Evolutionary conservation across 2,113 vertebrate genomes (phyloP).

Genomic region (Notarius lentiginosus): DNA sequence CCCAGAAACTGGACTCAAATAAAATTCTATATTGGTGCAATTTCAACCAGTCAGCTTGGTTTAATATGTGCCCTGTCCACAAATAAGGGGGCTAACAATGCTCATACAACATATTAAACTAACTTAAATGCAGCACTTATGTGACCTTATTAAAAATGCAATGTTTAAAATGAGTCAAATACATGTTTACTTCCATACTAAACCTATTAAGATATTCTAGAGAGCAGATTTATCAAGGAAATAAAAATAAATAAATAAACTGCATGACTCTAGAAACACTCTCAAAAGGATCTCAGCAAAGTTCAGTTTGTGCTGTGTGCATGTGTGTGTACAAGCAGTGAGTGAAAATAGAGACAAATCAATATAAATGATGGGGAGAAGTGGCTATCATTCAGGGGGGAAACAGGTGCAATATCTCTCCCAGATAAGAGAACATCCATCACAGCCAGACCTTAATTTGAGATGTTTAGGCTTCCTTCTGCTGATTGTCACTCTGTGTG

Average conservation of each 20-base stretch:
- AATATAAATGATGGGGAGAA: slow-evolving; percentile 71
- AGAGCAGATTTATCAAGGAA: not conserved
- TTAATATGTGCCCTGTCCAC: no score
- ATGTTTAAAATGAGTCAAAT: not conserved
- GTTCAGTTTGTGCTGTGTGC: not conserved
- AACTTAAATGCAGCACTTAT: not conserved
- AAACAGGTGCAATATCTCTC: slow-evolving; percentile 71
- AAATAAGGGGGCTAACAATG: not conserved
- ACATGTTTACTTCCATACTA: not conserved
- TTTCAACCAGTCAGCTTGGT: not conserved
- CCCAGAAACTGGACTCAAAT: not conserved
- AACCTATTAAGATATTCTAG: not conserved
- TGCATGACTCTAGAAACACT: not conserved
- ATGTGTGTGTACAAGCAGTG: not conserved
- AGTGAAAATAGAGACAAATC: slow-evolving; percentile 64
- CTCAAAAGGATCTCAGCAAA: not conserved
- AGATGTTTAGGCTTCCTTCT: slow-evolving; percentile 70
- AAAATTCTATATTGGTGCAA: not conserved
- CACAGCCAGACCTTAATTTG: slow-evolving; percentile 72
- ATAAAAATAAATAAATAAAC: not conserved
- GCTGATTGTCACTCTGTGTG: slow-evolving; percentile 61
- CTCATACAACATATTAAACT: not conserved
- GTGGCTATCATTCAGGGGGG: slow-evolving; percentile 66
- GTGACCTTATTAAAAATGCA: not conserved
- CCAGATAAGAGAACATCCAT: slow-evolving; percentile 70